Conservation (phyloP, 2,888 invertebrate genomes). For the Clistopyga incitator region DNA sequence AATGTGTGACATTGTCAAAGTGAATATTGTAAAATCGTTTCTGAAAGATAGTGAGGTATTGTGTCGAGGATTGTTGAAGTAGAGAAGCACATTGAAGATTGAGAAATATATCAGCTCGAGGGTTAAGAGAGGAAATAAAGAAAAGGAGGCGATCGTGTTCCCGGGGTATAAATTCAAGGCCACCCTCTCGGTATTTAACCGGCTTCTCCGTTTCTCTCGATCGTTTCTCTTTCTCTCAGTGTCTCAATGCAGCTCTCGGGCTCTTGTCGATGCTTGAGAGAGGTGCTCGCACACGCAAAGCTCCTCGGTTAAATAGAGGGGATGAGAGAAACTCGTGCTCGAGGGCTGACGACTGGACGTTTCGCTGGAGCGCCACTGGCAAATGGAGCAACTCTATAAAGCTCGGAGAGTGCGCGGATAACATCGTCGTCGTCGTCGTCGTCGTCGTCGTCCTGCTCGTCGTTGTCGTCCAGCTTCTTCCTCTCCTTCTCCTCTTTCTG, state of each 20-base stretch:
- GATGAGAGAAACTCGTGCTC: slow-evolving; percentile 38
- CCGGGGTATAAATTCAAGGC: slow-evolving; percentile 63
- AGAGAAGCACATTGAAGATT: slow-evolving; percentile 32
- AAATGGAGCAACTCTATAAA: slow-evolving; percentile 81
- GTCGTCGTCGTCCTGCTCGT: slow-evolving; percentile 35
- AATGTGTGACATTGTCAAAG: background rate
- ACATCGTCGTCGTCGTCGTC: slow-evolving; percentile 61
- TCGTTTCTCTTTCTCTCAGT: slow-evolving; percentile 38
- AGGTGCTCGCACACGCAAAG: slow-evolving; percentile 43
- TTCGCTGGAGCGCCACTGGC: slow-evolving; percentile 70
- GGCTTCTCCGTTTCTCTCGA: slow-evolving; percentile 47
- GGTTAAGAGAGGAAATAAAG: slow-evolving; percentile 26
- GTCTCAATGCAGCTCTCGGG: slow-evolving; percentile 30
- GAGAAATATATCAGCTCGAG: slow-evolving; percentile 55
- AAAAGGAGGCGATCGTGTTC: slow-evolving; percentile 38
- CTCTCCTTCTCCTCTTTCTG: slow-evolving; percentile 25
- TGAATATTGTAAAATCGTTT: slow-evolving; percentile 1
- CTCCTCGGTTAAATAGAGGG: background rate
- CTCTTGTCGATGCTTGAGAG: slow-evolving; percentile 25
- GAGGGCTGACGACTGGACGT: slow-evolving; percentile 13
- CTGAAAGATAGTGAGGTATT: background rate
- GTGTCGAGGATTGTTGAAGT: background rate
- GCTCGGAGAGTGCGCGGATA: slow-evolving; percentile 72
- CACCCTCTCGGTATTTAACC: slow-evolving; percentile 59
- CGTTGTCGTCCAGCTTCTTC: slow-evolving; percentile 18